phyloP scores from a whole-genome alignment of 2,888 invertebrate genomes.

The Melangyna quadrimaculata region DNA sequence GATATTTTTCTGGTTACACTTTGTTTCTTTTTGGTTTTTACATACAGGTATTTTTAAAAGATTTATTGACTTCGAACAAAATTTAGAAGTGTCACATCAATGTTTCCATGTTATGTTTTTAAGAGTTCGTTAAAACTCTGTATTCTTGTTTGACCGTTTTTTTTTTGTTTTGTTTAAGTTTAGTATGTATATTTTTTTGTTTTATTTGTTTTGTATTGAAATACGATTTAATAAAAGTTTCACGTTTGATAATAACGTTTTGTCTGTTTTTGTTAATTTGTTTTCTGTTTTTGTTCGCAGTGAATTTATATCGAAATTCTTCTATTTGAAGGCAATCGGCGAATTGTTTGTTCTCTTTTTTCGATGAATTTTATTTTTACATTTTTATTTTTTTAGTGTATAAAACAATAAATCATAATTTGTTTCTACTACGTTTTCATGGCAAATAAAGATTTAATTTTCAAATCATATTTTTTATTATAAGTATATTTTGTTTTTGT shows the following conservation, averaged over 20 bases:
- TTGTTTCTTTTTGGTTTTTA: conserved; percentile 61
- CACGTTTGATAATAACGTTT: conserved; percentile 68
- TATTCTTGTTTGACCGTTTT: conserved; percentile 45
- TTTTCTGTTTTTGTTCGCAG: conserved; percentile 52
- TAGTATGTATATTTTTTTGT: conserved; percentile 67
- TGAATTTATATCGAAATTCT: conserved; percentile 80
- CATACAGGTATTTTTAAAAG: conserved; percentile 69
- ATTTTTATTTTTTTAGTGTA: conserved; percentile 72
- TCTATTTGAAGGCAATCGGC: conserved; percentile 81
- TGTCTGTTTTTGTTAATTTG: conserved; percentile 63
- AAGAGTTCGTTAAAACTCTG: conserved; percentile 36
- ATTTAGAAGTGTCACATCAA: conserved; percentile 60
- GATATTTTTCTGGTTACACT: conserved; percentile 53
- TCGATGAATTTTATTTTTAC: conserved; percentile 68
- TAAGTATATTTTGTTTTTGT: conserved; percentile 35
- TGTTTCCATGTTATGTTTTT: conserved; percentile 64
- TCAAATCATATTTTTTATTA: conserved; percentile 11
- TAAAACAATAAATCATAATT: conserved; percentile 54
- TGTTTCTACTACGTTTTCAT: conserved; percentile 45
- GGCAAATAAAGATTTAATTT: conserved; percentile 40
- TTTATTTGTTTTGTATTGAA: conserved; percentile 65
- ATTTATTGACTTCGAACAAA: conserved; percentile 61
- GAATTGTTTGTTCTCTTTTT: conserved; percentile 79
- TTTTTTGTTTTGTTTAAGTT: conserved; percentile 36
- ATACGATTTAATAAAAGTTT: conserved; percentile 67